These are phyloP conservation scores for Drosophila fungiperda DNA, from an alignment of 2,888 invertebrate genomes.

Conservation along the genomic window DNA sequence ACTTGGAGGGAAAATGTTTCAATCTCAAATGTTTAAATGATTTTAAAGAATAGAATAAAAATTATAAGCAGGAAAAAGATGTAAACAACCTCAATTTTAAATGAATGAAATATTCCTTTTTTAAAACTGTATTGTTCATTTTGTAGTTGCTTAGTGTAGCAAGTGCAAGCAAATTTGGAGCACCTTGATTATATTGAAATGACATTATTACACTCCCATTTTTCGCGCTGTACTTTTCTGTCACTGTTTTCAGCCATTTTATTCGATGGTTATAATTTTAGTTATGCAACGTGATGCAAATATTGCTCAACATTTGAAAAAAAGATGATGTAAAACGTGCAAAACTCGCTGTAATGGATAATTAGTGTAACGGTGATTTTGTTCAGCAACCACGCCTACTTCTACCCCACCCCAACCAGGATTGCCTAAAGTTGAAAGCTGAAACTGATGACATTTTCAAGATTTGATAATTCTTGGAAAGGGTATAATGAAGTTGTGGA, in stretches of 20 bases:
- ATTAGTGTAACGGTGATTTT: conserved; percentile 76
- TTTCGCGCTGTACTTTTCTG: not conserved
- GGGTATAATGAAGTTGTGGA: not conserved
- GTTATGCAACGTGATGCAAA: conserved; percentile 78
- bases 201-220: not conserved
- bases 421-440: not conserved
- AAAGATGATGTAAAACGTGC: conserved; percentile 57
- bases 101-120: not conserved
- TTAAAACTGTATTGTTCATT: not conserved
- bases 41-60: not conserved
- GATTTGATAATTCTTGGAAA: not conserved
- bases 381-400: conserved; percentile 16
- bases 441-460: conserved; percentile 25
- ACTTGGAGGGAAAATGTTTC: not conserved
- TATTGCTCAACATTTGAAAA: conserved; percentile 73
- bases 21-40: not conserved
- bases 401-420: not conserved
- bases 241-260: conserved; percentile 35
- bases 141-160: conserved; percentile 5
- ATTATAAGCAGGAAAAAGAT: not conserved
- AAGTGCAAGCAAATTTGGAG: conserved; percentile 10
- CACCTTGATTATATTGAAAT: conserved; percentile 3
- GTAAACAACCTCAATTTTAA: not conserved
- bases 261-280: conserved; percentile 60
- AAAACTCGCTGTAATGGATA: conserved; percentile 81